phyloP scores from a whole-genome alignment of 2,113 vertebrate species.

The Calidris pygmaea region DNA sequence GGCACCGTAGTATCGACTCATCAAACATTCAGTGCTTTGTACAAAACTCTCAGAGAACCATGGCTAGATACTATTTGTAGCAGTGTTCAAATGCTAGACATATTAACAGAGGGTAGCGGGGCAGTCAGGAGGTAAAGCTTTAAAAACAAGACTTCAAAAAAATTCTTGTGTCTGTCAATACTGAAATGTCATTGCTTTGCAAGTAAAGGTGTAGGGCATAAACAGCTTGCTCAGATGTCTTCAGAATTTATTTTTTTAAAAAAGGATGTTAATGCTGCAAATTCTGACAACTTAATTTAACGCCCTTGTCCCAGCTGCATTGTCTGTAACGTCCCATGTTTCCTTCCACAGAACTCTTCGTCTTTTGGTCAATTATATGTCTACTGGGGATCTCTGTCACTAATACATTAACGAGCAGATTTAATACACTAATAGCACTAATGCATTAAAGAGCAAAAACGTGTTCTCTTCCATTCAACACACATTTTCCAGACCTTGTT shows the following conservation, averaged over 20 bases:
- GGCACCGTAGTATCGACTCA: fast-evolving
- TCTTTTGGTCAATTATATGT: neutral
- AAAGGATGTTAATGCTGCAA: neutral
- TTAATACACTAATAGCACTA: neutral
- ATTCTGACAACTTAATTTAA: neutral
- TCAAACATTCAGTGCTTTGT: neutral
- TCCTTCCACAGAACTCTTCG: neutral
- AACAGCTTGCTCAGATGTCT: neutral
- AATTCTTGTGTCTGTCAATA: neutral
- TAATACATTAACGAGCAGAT: neutral
- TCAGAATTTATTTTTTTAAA: neutral
- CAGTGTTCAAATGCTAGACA: neutral
- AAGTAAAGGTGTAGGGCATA: neutral
- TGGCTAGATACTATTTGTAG: neutral
- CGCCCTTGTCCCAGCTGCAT: neutral
- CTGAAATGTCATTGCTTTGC: neutral
- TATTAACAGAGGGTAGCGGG: neutral
- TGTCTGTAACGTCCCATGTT: neutral
- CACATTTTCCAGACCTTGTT: neutral
- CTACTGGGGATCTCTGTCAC: neutral
- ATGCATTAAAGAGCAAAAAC: neutral
- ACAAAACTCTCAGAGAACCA: neutral
- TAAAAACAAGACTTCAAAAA: neutral
- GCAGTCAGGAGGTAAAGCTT: neutral
- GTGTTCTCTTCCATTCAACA: neutral